Conservation (phyloP, 2,797 vertebrate species). For the Scolopax rusticola region DNA sequence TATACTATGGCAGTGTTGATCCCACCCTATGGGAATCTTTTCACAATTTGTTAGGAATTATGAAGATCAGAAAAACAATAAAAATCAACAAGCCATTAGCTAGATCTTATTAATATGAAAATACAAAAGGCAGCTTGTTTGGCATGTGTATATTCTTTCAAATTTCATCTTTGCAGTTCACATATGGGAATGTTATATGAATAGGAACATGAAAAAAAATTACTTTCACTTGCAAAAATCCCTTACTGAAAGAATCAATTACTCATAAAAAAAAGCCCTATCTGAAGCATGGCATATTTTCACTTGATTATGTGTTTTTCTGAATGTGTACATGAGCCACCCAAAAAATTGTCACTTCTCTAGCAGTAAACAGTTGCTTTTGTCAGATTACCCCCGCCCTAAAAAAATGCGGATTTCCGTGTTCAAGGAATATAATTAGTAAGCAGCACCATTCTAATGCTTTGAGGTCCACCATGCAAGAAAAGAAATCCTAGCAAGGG, state of each 20-base stretch:
- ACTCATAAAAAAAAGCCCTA: background rate
- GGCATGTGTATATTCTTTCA: background rate
- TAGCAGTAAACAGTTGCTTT: constrained; percentile 19
- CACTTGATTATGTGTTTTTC: background rate
- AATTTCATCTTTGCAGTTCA: background rate
- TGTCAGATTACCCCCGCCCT: constrained; percentile 31
- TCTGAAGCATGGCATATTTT: background rate
- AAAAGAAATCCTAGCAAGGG: background rate
- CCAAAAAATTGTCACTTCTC: background rate
- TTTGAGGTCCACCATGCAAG: background rate
- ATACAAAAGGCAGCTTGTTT: background rate
- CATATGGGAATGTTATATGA: background rate
- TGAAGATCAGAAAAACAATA: background rate
- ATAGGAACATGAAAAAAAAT: background rate
- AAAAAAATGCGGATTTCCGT: constrained; percentile 24
- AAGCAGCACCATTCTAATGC: background rate
- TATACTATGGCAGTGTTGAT: background rate
- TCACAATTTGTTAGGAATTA: background rate
- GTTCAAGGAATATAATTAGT: constrained; percentile 1
- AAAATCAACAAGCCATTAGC: background rate
- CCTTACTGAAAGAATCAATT: background rate
- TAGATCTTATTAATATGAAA: background rate
- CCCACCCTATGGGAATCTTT: background rate
- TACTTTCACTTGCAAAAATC: background rate
- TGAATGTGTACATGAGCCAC: background rate